Evolutionary conservation across 1,140 invertebrate genomes (phyloP), one percentile per base, ranked within the genome.

Genomic region (Lamellibrachia luymesi): DNA sequence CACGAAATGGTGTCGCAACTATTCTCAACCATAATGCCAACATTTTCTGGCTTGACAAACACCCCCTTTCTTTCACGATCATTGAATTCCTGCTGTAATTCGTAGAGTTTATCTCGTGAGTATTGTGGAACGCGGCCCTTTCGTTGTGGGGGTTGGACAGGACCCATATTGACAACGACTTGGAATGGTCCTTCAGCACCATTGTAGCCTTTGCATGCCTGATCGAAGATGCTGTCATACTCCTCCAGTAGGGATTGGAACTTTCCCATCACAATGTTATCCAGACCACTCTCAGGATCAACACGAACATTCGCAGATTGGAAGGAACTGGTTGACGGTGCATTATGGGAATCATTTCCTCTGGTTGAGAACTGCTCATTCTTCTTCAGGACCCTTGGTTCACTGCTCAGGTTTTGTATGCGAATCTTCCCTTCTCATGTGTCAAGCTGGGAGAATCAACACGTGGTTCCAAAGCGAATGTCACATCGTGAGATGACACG

Each of bases 41-140:
- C 50, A 90, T 94, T 92, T 50, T 94, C 94, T 25, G 94, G 94
- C n/a, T 91, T 51, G 4, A 51, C 51, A 27, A 94, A 94, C 6
- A 93, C 92, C 50, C 94, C 93, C 5, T 64, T 27, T 10, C 10
- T n/a, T 93, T 93, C 93, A 13, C 94, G 90, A 27, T 94, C 94
- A 91, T 94, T 93, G 92, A 94, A 94, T 51, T 94, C 93, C 17
- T 94, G 90, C 92, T 94, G 94, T 38, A 94, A 64, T 50, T 94
- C 92, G 17, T 38, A 50, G 6, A 94, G 92, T 89, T 93, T 94
- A 49, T 93, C 50, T 89, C 49, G 50, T 22, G 94, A 93, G 90
- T 95, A 94, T 92, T 93, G 93, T 22, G 94, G 94, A 27, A 95
- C 17, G 50, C 94, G 91, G 2, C 94, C 93, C 50, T 94, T 94